These are phyloP conservation scores for Nixonia krombeini DNA, from an alignment of 1,140 invertebrate species.

Conservation along the genomic window DNA sequence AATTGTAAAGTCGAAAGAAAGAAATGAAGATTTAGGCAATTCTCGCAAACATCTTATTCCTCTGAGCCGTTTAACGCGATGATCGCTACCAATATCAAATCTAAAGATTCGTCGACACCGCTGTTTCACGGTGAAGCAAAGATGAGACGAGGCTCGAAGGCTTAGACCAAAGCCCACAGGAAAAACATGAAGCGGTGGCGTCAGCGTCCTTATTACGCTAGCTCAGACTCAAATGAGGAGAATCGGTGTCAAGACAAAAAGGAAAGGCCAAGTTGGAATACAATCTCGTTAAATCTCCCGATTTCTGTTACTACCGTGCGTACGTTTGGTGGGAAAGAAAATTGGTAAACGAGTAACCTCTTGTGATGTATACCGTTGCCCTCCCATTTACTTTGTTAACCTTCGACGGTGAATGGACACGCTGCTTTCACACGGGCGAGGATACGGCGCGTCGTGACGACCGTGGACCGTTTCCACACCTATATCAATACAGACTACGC, in stretches of 20 bases:
- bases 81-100: too few relatives aligned
- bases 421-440: too few relatives aligned
- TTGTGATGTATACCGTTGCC: conserved; percentile 14
- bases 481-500: neutral
- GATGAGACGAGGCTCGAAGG: neutral
- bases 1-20: too few relatives aligned
- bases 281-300: conserved; percentile 34
- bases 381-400: conserved; percentile 42
- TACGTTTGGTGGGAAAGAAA: conserved; percentile 22
- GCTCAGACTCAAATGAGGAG: conserved; percentile 15
- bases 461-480: neutral
- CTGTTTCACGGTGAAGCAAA: neutral
- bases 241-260: conserved; percentile 36
- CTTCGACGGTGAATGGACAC: too few relatives aligned
- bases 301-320: conserved; percentile 28
- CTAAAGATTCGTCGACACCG: neutral
- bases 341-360: conserved; percentile 22
- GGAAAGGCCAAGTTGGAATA: conserved; percentile 15
- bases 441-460: too few relatives aligned
- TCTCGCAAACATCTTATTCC: too few relatives aligned
- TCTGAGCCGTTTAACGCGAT: too few relatives aligned
- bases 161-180: too few relatives aligned
- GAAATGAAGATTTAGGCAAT: too few relatives aligned
- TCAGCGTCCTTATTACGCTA: conserved; percentile 1
- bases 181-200: too few relatives aligned